Evolutionary conservation across 2,797 vertebrate genomes (phyloP), one percentile per base, ranked within the genome.

Genomic region (Poeciliopsis gracilis): DNA sequence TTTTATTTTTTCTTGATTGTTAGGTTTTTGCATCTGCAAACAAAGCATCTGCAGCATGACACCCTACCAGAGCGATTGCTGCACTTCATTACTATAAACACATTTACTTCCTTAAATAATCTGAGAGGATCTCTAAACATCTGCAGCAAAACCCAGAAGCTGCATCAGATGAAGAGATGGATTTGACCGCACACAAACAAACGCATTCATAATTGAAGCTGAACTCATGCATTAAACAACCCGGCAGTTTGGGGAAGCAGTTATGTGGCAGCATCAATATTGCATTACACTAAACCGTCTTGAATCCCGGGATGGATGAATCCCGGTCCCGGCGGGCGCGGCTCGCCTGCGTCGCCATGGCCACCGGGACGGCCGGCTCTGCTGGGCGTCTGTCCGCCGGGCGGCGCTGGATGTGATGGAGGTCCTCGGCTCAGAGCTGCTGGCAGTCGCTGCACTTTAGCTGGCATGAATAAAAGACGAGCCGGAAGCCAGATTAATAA

Each of bases 401-500:
- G n/a, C 53, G 5, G 77, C 38, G 47, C 76, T 66, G 77, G 74
- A 70, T 20, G 73, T 76, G 88, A 82, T 69, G 89, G 86, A 85
- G 85, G 77, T 77, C 82, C n/a, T 2, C 82, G 57, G 86, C 72
- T 90, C 57, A 72, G 80, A 76, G 90, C 92, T 87, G 84, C 79
- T 71, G 86, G 83, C 84, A 61, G 83, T 71, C 76, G 79, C 88
- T 87, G 91, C 91, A 92, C 90, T 93, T 93, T 92, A 90, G 88
- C 84, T 71, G 72, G 75, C 87, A 94, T 93, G 82, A 94, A 93
- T 93, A 93, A 94, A 93, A 92, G 77, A 94, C 6, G 76, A 94
- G 88, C 78, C 55, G 47, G 82, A 90, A 63, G 82, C 73, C 20
- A 70, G 84, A 93, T 94, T 86, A 93, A 92, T 92, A 92, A 93